phyloP scores from a whole-genome alignment of 2,888 invertebrate genomes.

The Synanthedon vespiformis region DNA sequence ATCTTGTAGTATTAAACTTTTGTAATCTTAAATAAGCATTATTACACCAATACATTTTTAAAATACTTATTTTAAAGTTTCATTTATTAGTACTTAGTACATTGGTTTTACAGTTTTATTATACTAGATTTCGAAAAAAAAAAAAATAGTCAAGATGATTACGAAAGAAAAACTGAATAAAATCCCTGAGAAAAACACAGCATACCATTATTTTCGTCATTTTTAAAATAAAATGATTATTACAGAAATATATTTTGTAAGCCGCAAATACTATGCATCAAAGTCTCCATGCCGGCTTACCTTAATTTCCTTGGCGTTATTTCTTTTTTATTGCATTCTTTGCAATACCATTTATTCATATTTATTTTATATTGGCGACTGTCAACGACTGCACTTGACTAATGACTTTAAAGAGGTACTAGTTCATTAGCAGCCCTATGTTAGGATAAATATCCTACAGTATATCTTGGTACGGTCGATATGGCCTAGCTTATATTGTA shows the following conservation, averaged over 20 bases:
- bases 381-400: constrained; percentile 1
- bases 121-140: too few species aligned
- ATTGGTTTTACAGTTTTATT: too few species aligned
- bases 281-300: background rate
- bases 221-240: too few species aligned
- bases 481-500: constrained; percentile 1
- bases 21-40: too few species aligned
- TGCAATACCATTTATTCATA: background rate
- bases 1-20: too few species aligned
- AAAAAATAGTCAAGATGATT: too few species aligned
- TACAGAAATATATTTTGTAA: background rate
- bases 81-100: too few species aligned
- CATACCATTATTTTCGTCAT: too few species aligned
- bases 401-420: constrained; percentile 16
- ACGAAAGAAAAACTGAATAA: too few species aligned
- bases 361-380: background rate
- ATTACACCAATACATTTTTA: too few species aligned
- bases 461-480: constrained; percentile 14
- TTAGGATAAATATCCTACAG: constrained; percentile 19
- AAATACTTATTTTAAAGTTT: too few species aligned
- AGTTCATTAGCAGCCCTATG: constrained; percentile 24
- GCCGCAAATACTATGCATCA: background rate
- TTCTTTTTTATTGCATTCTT: background rate
- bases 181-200: too few species aligned
- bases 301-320: background rate